These are phyloP conservation scores for Triplophysa rosa DNA, from an alignment of 2,113 vertebrate genomes.

Conservation along the genomic window DNA sequence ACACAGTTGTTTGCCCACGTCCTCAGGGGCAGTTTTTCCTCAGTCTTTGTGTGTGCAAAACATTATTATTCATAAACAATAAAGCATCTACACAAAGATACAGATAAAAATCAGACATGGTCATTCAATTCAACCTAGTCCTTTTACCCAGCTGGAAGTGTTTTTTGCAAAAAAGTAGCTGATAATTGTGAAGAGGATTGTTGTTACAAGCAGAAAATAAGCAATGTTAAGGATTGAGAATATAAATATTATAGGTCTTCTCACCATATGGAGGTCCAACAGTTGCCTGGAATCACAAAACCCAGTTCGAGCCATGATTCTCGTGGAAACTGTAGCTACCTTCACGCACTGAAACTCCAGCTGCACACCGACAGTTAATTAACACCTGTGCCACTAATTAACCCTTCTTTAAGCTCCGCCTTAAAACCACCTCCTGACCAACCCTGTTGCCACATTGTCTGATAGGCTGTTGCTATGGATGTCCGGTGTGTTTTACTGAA, in stretches of 20 bases:
- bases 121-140: too few species aligned
- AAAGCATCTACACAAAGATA: too few species aligned
- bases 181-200: too few species aligned
- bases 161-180: too few species aligned
- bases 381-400: constrained; percentile 62
- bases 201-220: too few species aligned
- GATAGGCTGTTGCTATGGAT: not conserved
- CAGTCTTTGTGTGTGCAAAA: constrained; percentile 55
- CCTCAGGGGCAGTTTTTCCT: constrained; percentile 67
- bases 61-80: not conserved
- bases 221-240: too few species aligned
- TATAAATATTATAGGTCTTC: too few species aligned
- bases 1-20: constrained; percentile 64
- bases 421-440: not conserved
- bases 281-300: constrained; percentile 73
- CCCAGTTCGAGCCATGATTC: constrained; percentile 72
- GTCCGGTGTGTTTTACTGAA: too few species aligned
- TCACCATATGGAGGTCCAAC: constrained; percentile 76
- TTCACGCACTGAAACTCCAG: constrained; percentile 25
- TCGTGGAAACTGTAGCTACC: constrained; percentile 73
- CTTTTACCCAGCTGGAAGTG: too few species aligned
- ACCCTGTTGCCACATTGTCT: not conserved
- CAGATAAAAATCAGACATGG: too few species aligned
- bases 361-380: constrained; percentile 47
- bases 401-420: not conserved